A percentile compares a stretch with the other conserved stretches of the same genome.
phyloP scores from a whole-genome alignment of 1,140 invertebrate species.

The Nasonia giraulti region DNA sequence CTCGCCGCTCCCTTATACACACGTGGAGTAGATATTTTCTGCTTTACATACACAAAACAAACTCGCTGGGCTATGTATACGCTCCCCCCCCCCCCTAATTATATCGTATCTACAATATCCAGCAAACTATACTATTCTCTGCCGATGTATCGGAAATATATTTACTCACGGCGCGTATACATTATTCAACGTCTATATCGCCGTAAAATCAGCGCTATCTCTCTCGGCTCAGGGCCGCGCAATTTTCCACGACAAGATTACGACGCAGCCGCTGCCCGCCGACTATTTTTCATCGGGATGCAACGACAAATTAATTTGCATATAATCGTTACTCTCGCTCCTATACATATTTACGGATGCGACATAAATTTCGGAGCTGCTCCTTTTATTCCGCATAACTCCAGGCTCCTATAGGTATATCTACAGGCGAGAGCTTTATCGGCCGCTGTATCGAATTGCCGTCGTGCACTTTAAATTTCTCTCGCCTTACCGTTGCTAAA shows the following conservation, averaged over 20 bases:
- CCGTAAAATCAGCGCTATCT: background rate
- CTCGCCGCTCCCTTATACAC: too few relatives aligned
- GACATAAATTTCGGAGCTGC: background rate
- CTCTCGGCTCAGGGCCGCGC: background rate
- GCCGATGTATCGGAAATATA: background rate
- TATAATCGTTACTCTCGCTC: background rate
- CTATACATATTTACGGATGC: background rate
- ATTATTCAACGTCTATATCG: background rate
- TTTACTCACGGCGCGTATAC: background rate
- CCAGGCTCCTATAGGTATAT: background rate
- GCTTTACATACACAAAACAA: background rate
- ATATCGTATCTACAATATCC: background rate
- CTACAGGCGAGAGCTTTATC: conserved; percentile 7
- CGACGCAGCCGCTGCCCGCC: background rate
- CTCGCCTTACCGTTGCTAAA: background rate
- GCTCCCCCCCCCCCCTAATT: background rate
- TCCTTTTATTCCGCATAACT: conserved; percentile 14
- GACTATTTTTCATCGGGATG: background rate
- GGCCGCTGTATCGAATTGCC: conserved; percentile 18
- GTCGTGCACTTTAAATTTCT: conserved; percentile 41
- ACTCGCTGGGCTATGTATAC: background rate
- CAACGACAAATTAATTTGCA: background rate
- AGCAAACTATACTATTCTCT: background rate
- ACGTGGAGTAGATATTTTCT: background rate
- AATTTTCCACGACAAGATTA: background rate